Base-by-base conservation (phyloP, 1,140 invertebrate species). In the Drosophila leontia region DNA sequence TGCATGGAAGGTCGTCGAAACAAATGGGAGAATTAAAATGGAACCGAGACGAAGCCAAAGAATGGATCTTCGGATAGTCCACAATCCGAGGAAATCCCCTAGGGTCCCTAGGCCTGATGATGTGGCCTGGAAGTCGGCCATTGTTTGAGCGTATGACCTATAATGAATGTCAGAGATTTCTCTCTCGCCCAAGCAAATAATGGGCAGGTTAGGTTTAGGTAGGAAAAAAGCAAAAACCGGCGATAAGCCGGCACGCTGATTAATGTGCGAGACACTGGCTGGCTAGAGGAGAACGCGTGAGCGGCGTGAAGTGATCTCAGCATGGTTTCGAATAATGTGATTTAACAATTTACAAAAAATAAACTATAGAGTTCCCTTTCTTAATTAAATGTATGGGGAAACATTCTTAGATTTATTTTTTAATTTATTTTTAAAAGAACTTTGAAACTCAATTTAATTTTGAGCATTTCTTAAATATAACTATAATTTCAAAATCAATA, bases 121-220 rank as follows among this genome's bases (percentile, higher is more conserved):
- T 39, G 53, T 56, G 53, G 53, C 35, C 53, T 11, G 39, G 19
- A 50, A 75, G 34, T 39, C 51, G 45, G 17, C 47, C 34, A 45
- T 76, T 65, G 17, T 67, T 51, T 12, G 15, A 41, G 26, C 19
- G 35, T 39, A 23, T 76, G 74, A 76, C 74, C 74, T 67, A 76
- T 76, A 55, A 68, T 76, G 74, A 76, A 76, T 76, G 72, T 76
- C 72, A 76, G 23, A 76, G 53, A 62, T 45, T 55, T 74, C 63
- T 63, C 63, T 65, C 26, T 29, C 45, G 19, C 32, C 23, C 35
- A 11, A 12, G 9, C 44, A 12, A 45, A 44, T 44, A 44, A 45
- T 45, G 44, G 12, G 47, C 34, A 56, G 53, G 53, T 35, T 53
- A 0, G 47, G 47, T 51, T 51, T 51, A 69, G 37, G 67, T 76